phyloP scores from a whole-genome alignment of 2,797 vertebrate species.

The Hydrocynus forskahlii region DNA sequence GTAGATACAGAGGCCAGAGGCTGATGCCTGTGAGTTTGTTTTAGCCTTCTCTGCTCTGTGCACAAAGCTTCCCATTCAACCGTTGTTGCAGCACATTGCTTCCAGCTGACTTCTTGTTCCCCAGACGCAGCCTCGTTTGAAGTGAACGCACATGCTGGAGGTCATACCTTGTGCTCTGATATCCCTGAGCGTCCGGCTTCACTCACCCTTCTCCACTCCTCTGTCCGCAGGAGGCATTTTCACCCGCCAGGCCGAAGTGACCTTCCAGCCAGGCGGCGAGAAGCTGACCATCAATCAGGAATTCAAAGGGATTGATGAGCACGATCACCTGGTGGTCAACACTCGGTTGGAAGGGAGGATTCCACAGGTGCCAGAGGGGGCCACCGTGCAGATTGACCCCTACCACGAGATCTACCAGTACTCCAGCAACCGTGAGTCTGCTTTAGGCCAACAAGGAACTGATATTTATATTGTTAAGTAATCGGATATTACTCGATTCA shows the following conservation, averaged over 20 bases:
- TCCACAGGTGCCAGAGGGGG: conserved; percentile 77
- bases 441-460: not conserved
- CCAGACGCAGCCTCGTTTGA: conserved; percentile 22
- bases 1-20: not conserved
- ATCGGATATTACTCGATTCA: not conserved
- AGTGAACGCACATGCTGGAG: conserved; percentile 41
- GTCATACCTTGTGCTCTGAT: conserved; percentile 10
- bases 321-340: conserved; percentile 89
- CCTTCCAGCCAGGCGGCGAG: conserved; percentile 84
- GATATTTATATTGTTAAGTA: not conserved
- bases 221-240: conserved; percentile 85
- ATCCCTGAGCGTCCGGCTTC: conserved; percentile 11
- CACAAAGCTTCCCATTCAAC: conserved; percentile 19
- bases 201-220: not conserved
- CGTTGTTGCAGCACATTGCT: conserved; percentile 24
- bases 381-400: conserved; percentile 83
- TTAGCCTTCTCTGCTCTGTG: not conserved
- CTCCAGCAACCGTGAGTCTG: conserved; percentile 78
- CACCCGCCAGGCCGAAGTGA: conserved; percentile 85
- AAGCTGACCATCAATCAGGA: conserved; percentile 84
- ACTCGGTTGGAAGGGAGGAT: conserved; percentile 87
- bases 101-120: conserved; percentile 47
- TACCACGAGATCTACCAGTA: conserved; percentile 91
- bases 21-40: conserved; percentile 5
- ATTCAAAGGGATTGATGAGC: conserved; percentile 90